Base-by-base conservation (phyloP, 2,888 invertebrate species). In the Smittia sp. region DNA sequence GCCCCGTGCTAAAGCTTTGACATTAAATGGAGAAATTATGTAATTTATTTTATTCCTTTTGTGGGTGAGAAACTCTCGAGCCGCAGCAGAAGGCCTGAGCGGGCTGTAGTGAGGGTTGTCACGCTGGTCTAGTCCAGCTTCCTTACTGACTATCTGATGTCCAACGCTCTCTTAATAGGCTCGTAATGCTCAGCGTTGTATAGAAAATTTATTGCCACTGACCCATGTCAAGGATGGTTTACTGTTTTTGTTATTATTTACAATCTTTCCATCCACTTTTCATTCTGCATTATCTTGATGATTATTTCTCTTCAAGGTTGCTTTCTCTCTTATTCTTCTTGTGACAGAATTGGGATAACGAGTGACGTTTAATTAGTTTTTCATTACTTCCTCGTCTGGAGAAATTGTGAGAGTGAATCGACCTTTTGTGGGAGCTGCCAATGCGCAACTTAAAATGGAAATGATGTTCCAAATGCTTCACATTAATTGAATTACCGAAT, bases 211-310 rank as follows among this genome's bases (percentile, higher is more conserved):
- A 58, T 58, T 18, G 15, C 20, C 58, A 4, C 22, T 18, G 58
- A 58, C 58, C 58, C 58, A 58, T 6, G 22, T 58, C 58, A 58
- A 20, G 58, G 20, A 20, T 18, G 58, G 18, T 58, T 58, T 58
- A 58, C 22, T 58, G 18, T 46, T 46, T 58, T 22, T 20, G 18
- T 22, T 22, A 58, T 58, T 22, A 58, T 58, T 58, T 58, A 58
- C 58, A 58, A 46, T 58, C 22, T 20, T 58, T 46, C 46, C 46
- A n/a, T 11, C 11, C 46, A 46, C 46, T 46, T 46, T 15, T 46
- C 15, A 46, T 32, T 32, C 46, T 11, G 46, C 6, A 46, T 46
- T 46, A 46, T 46, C 46, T 46, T n/a, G n/a, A 46, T n/a, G 46
- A n/a, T 46, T 46, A 46, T 46, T 46, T 46, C 46, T n/a, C n/a